Conservation (phyloP, 2,888 invertebrate species). For the Minunthozetes semirufus region DNA sequence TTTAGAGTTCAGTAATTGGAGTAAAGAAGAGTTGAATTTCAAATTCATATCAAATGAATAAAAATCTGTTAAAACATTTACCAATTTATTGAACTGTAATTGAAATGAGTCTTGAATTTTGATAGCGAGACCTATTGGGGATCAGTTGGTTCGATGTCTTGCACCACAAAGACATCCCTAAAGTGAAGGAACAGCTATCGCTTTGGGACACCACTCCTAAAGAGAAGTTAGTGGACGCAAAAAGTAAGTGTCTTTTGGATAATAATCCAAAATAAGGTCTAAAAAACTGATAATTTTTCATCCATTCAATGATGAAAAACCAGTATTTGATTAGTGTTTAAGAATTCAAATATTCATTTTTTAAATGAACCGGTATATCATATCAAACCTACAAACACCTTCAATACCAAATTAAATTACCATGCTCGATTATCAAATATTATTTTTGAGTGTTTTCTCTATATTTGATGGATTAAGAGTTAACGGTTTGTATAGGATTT, state of each 20-base stretch:
- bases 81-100: neutral
- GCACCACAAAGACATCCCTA: conserved; percentile 87
- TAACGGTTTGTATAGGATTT: neutral
- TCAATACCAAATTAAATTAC: no score
- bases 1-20: no score
- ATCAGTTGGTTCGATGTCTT: conserved; percentile 90
- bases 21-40: no score
- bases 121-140: conserved; percentile 72
- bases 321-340: neutral
- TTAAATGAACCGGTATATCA: neutral
- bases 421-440: neutral
- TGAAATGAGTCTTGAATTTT: conserved; percentile 39
- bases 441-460: neutral
- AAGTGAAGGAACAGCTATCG: conserved; percentile 88
- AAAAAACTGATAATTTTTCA: no score
- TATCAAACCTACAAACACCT: no score
- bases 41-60: neutral
- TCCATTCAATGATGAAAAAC: no score
- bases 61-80: no score
- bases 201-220: conserved; percentile 80
- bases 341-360: neutral
- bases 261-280: no score
- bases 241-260: conserved; percentile 52
- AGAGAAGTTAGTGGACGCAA: conserved; percentile 82
- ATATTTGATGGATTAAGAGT: neutral